Conservation (phyloP, 2,113 vertebrate species). For the Silurus asotus region DNA sequence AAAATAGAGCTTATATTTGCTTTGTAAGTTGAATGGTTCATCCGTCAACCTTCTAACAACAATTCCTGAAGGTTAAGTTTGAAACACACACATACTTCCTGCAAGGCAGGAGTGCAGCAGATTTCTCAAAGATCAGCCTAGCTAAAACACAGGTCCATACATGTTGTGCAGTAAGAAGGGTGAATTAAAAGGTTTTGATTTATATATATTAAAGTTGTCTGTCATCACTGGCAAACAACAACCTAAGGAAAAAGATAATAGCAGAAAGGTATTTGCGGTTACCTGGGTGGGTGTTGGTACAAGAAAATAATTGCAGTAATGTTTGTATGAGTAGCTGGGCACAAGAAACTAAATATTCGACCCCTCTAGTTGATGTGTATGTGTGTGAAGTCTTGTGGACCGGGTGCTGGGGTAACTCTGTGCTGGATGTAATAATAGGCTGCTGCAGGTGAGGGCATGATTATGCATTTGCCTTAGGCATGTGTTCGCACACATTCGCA, state of each 20-base stretch:
- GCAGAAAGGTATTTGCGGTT: constrained; percentile 61
- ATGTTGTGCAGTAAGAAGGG: constrained; percentile 1
- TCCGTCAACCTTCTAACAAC: constrained; percentile 6
- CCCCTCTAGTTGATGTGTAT: constrained; percentile 67
- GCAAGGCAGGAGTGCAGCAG: not conserved
- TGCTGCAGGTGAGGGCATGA: constrained; percentile 76
- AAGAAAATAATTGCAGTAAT: constrained; percentile 38
- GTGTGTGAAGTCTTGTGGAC: constrained; percentile 63
- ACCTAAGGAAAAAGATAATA: constrained; percentile 65
- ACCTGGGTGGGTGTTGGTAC: constrained; percentile 38
- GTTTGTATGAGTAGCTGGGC: constrained; percentile 56
- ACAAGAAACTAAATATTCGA: constrained; percentile 66
- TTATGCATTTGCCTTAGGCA: constrained; percentile 62
- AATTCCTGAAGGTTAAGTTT: constrained; percentile 13
- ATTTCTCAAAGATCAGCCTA: constrained; percentile 19
- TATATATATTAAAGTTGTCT: constrained; percentile 19
- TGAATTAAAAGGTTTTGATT: constrained; percentile 25
- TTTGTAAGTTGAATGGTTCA: constrained; percentile 2
- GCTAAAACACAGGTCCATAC: not conserved
- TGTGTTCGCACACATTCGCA: constrained; percentile 58
- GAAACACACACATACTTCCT: constrained; percentile 12
- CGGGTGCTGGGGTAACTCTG: constrained; percentile 63
- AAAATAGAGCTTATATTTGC: not conserved
- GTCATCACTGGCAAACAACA: constrained; percentile 28
- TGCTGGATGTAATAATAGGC: constrained; percentile 74